Percentiles rank a stretch among this genome's conserved stretches.
Conservation (phyloP, 2,888 invertebrate genomes). For the Nomada goodeniana region DNA sequence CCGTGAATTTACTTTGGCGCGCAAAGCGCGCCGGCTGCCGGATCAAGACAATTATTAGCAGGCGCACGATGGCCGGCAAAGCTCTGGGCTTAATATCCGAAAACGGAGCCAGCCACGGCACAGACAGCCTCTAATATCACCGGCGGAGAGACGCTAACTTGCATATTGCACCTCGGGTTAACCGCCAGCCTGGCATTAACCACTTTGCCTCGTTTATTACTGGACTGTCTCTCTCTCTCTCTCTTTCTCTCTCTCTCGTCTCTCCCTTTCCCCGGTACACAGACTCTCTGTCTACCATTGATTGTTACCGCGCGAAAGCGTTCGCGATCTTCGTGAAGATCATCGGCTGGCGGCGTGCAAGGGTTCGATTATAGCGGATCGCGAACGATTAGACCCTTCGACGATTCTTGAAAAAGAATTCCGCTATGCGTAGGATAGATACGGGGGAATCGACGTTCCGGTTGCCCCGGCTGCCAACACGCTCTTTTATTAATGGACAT, state of each 20-base stretch:
- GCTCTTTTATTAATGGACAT: conserved; percentile 65
- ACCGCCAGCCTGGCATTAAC: conserved; percentile 65
- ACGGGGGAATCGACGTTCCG: background rate
- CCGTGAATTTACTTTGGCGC: conserved; percentile 45
- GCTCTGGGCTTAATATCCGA: conserved; percentile 44
- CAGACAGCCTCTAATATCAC: conserved; percentile 52
- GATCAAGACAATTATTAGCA: conserved; percentile 63
- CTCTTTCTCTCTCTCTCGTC: background rate
- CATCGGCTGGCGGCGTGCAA: conserved; percentile 3
- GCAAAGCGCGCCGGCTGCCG: conserved; percentile 49
- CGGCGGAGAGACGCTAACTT: conserved; percentile 61
- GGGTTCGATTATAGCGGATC: conserved; percentile 56
- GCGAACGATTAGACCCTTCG: conserved; percentile 55
- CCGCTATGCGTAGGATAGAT: conserved; percentile 21
- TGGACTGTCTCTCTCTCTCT: conserved; percentile 10
- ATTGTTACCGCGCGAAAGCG: conserved; percentile 65
- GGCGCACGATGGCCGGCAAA: conserved; percentile 37
- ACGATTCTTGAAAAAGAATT: conserved; percentile 7
- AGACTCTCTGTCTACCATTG: conserved; percentile 32
- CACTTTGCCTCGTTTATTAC: conserved; percentile 70
- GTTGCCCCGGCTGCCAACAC: conserved; percentile 7
- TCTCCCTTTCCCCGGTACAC: background rate
- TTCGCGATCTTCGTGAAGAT: conserved; percentile 25
- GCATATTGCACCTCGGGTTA: conserved; percentile 66
- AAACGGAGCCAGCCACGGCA: conserved; percentile 38